Percentiles rank a stretch among this genome's conserved stretches.
These are phyloP conservation scores for Cotesia glomerata DNA, from an alignment of 1,140 invertebrate species.

Conservation along the genomic window DNA sequence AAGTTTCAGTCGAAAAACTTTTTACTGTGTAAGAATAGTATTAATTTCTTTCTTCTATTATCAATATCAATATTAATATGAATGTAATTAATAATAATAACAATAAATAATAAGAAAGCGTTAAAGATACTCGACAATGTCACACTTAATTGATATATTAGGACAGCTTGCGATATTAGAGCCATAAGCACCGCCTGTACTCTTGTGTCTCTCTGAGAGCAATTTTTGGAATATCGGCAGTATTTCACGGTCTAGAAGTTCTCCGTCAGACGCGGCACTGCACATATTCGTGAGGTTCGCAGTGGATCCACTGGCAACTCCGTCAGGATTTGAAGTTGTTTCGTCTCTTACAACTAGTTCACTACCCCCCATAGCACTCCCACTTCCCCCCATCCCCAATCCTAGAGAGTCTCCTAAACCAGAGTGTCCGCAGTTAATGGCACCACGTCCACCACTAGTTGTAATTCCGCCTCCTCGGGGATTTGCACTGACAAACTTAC, in stretches of 20 bases:
- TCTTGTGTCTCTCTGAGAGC: slow-evolving; percentile 79
- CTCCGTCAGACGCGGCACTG: slow-evolving; percentile 82
- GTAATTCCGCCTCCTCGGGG: slow-evolving; percentile 40
- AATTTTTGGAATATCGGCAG: slow-evolving; percentile 90
- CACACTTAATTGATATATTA: slow-evolving; percentile 94
- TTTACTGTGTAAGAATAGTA: too few species aligned
- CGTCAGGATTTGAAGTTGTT: background rate
- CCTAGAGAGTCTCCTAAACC: background rate
- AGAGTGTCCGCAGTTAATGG: background rate
- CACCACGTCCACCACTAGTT: slow-evolving; percentile 21
- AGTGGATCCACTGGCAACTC: slow-evolving; percentile 44
- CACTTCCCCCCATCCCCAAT: slow-evolving; percentile 26
- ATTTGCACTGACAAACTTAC: slow-evolving; percentile 53
- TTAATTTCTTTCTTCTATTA: too few species aligned
- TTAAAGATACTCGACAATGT: slow-evolving; percentile 93
- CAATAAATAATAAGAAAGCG: slow-evolving; percentile 23
- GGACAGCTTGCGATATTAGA: slow-evolving; percentile 87
- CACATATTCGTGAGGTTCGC: slow-evolving; percentile 69
- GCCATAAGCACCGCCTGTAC: slow-evolving; percentile 67
- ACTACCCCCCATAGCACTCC: slow-evolving; percentile 32
- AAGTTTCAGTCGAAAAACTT: too few species aligned
- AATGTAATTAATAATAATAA: background rate
- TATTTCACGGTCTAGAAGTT: slow-evolving; percentile 81
- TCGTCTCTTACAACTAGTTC: too few species aligned
- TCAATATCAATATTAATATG: slow-evolving; percentile 10